Percentiles rank a stretch among this genome's conserved stretches.
phyloP scores from a whole-genome alignment of 2,797 vertebrate species.

The Takifugu ocellatus region DNA sequence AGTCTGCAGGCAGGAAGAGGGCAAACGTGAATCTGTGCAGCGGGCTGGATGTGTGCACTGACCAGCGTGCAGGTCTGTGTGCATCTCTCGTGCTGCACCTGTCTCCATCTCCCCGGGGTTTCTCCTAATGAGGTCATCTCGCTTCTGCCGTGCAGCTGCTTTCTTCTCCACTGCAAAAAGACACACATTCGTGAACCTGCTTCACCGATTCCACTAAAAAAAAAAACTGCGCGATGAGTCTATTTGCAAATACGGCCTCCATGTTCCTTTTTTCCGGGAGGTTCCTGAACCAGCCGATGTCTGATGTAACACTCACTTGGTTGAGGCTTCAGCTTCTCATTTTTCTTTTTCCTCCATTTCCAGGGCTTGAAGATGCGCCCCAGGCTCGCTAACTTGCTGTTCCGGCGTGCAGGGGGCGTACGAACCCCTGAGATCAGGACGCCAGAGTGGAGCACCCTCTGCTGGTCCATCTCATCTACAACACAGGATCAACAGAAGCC shows the following conservation, averaged over 20 bases:
- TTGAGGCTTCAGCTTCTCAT: slow-evolving; percentile 87
- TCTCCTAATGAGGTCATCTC: slow-evolving; percentile 84
- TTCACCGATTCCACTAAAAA: not conserved
- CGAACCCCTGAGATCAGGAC: slow-evolving; percentile 89
- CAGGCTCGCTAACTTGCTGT: slow-evolving; percentile 92
- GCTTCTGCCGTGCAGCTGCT: slow-evolving; percentile 79
- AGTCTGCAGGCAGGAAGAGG: slow-evolving; percentile 49
- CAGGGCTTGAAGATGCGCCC: slow-evolving; percentile 97
- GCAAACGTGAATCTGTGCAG: slow-evolving; percentile 13
- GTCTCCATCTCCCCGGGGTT: slow-evolving; percentile 80
- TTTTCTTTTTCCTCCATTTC: slow-evolving; percentile 99
- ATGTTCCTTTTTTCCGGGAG: too few species aligned
- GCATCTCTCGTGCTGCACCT: slow-evolving; percentile 64
- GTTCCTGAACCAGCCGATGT: too few species aligned
- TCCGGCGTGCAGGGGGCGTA: slow-evolving; percentile 89
- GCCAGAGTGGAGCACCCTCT: slow-evolving; percentile 83
- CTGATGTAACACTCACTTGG: slow-evolving; percentile 70
- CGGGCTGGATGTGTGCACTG: slow-evolving; percentile 30
- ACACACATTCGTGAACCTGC: slow-evolving; percentile 26
- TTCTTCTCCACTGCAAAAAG: slow-evolving; percentile 86
- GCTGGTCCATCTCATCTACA: slow-evolving; percentile 90
- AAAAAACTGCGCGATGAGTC: not conserved
- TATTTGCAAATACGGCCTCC: slow-evolving; percentile 1
- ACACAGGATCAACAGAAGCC: slow-evolving; percentile 28
- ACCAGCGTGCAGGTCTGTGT: slow-evolving; percentile 14